Evolutionary conservation across 2,888 invertebrate species (phyloP).

Genomic region (Lasioglossum figueresi): DNA sequence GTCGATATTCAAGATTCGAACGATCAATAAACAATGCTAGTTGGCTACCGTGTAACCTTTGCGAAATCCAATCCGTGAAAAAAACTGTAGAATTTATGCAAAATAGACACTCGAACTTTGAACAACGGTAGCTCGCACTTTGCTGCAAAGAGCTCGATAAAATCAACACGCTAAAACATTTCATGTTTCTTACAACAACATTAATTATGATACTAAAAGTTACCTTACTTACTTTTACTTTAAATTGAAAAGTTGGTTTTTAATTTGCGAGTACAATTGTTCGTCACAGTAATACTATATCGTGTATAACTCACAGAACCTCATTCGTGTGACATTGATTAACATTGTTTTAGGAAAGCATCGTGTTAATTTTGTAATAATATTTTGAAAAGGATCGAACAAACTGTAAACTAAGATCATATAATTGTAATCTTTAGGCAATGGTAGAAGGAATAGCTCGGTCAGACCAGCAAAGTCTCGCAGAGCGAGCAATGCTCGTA

Average conservation of each 20-base stretch:
- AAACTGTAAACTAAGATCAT: neutral
- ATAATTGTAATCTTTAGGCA: conserved; percentile 68
- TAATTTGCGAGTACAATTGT: neutral
- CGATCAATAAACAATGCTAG: neutral
- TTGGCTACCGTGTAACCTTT: neutral
- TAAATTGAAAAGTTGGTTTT: neutral
- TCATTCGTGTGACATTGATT: neutral
- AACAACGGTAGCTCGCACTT: neutral
- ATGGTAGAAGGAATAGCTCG: conserved; percentile 77
- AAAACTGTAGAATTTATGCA: neutral
- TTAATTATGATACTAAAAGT: neutral
- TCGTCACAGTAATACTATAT: neutral
- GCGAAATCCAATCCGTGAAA: neutral
- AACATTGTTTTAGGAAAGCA: neutral
- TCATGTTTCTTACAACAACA: neutral
- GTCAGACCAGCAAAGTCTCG: conserved; percentile 73
- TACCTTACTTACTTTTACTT: neutral
- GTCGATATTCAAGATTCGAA: neutral
- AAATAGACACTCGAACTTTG: neutral
- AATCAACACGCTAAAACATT: neutral
- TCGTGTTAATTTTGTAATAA: neutral
- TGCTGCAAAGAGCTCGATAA: neutral
- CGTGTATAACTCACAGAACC: neutral
- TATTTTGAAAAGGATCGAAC: neutral
- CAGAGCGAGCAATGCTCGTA: conserved; percentile 84